Conservation (phyloP, 2,888 invertebrate genomes). For the Dorcus hopei region DNA sequence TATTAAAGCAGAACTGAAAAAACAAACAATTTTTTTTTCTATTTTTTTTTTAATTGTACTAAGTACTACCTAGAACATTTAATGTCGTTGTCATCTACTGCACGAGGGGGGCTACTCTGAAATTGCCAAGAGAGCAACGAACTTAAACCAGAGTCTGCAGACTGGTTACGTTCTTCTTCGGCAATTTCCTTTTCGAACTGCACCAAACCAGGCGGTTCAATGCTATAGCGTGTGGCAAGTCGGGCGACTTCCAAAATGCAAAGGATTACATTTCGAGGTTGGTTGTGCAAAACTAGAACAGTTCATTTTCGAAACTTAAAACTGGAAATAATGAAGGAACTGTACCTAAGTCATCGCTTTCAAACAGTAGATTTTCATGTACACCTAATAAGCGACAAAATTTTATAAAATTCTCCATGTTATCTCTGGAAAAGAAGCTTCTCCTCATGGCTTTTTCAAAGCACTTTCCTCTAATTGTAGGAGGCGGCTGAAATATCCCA, state of each 20-base stretch:
- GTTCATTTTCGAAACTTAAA: constrained; percentile 5
- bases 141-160: constrained; percentile 63
- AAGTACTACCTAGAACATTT: background rate
- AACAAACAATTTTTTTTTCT: background rate
- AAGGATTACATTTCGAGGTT: constrained; percentile 79
- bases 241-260: constrained; percentile 84
- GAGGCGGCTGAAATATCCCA: constrained; percentile 58
- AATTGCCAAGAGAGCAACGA: constrained; percentile 68
- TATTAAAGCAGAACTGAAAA: constrained; percentile 5
- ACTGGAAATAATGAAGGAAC: no score
- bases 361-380: constrained; percentile 83
- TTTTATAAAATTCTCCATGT: constrained; percentile 83
- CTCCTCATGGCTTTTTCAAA: constrained; percentile 80
- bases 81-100: constrained; percentile 39
- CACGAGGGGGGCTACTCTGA: constrained; percentile 52
- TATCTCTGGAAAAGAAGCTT: constrained; percentile 86
- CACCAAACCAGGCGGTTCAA: constrained; percentile 80
- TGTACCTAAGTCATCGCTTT: constrained; percentile 82
- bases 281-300: constrained; percentile 71
- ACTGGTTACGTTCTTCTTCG: constrained; percentile 65
- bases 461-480: constrained; percentile 70
- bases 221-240: constrained; percentile 70
- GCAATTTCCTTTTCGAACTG: constrained; percentile 84
- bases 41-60: no score
- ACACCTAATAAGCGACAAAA: constrained; percentile 83